These are phyloP conservation scores for Conops quadrifasciatus DNA, from an alignment of 2,888 invertebrate genomes.

Conservation along the genomic window DNA sequence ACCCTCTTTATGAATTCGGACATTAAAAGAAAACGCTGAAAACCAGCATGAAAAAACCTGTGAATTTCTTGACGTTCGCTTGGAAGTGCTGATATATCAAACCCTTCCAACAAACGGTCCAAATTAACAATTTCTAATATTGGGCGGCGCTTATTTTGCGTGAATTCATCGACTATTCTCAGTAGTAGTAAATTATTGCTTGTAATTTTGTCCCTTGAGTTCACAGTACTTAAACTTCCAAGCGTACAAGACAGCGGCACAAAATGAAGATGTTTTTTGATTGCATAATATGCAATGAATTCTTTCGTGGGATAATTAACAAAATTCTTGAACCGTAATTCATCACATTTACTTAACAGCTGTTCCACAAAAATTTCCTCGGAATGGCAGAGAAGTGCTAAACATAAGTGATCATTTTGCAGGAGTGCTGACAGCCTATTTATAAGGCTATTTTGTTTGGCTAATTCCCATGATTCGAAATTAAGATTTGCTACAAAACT, in stretches of 20 bases:
- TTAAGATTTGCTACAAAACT: slow-evolving; percentile 54
- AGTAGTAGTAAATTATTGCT: slow-evolving; percentile 57
- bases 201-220: slow-evolving; percentile 49
- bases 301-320: slow-evolving; percentile 49
- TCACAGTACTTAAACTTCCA: slow-evolving; percentile 48
- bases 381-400: slow-evolving; percentile 51
- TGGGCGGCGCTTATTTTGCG: slow-evolving; percentile 48
- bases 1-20: slow-evolving; percentile 52
- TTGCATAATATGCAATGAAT: slow-evolving; percentile 51
- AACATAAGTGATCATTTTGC: slow-evolving; percentile 46
- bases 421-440: slow-evolving; percentile 33
- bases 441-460: slow-evolving; percentile 44
- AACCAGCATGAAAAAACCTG: slow-evolving; percentile 57
- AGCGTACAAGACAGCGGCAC: slow-evolving; percentile 51
- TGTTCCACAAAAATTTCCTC: slow-evolving; percentile 47
- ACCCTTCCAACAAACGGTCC: slow-evolving; percentile 49
- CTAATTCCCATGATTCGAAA: slow-evolving; percentile 46
- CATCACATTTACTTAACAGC: slow-evolving; percentile 43
- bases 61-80: slow-evolving; percentile 54
- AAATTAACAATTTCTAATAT: slow-evolving; percentile 51
- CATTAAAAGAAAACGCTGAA: slow-evolving; percentile 52
- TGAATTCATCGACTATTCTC: slow-evolving; percentile 57
- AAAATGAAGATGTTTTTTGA: slow-evolving; percentile 53
- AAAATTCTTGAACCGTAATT: slow-evolving; percentile 41
- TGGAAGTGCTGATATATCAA: slow-evolving; percentile 45